These are phyloP conservation scores for Gavia stellata DNA, from an alignment of 2,113 vertebrate genomes.

Conservation along the genomic window DNA sequence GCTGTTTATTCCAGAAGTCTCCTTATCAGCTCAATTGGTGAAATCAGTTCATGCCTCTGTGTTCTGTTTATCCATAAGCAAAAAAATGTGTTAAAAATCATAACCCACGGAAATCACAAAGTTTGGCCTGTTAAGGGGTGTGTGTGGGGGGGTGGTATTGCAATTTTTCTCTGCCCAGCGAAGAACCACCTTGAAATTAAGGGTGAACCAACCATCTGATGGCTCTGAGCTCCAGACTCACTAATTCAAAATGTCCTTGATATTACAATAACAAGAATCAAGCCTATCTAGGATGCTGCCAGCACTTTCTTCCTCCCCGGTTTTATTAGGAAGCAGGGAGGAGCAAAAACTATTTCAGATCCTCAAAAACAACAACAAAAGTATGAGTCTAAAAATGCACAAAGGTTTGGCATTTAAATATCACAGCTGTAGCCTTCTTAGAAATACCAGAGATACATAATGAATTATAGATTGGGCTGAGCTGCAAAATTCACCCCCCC, in stretches of 20 bases:
- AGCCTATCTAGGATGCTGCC: not conserved
- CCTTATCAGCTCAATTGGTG: not conserved
- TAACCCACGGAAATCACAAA: not conserved
- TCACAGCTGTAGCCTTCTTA: constrained; percentile 51
- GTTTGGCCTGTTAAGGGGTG: not conserved
- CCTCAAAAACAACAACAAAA: constrained; percentile 30
- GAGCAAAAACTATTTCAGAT: not conserved
- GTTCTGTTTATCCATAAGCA: not conserved
- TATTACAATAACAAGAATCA: not conserved
- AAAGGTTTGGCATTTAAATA: constrained; percentile 64
- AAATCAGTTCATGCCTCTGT: not conserved
- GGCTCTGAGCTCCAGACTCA: not conserved
- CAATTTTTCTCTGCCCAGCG: not conserved
- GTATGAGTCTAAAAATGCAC: constrained; percentile 27
- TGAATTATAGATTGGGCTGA: constrained; percentile 46
- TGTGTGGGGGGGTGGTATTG: no score
- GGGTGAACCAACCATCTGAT: not conserved
- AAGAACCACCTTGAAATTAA: not conserved
- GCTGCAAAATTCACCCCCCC: not conserved
- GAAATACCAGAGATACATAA: constrained; percentile 59
- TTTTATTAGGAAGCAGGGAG: not conserved
- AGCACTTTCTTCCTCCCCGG: not conserved
- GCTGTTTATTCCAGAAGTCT: not conserved
- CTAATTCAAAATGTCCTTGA: not conserved
- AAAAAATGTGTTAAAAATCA: not conserved